A percentile compares a stretch with the other conserved stretches of the same genome.
Evolutionary conservation across 2,113 vertebrate genomes (phyloP).

Genomic region (Upupa epops): DNA sequence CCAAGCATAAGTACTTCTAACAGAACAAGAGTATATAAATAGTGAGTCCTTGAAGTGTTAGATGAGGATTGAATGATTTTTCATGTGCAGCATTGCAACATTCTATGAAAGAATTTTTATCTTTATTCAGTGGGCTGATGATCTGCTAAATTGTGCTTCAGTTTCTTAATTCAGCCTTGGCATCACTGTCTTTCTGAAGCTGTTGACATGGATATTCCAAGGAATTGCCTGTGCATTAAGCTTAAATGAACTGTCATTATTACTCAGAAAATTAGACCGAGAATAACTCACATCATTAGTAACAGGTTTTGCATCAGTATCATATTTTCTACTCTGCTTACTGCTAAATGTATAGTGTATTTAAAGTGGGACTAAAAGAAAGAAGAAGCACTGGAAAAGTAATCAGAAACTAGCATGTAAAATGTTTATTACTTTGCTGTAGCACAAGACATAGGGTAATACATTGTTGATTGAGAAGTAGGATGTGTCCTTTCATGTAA

Average conservation of each 20-base stretch:
- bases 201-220: constrained; percentile 39
- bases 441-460: background rate
- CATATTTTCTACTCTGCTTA: constrained; percentile 73
- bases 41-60: constrained; percentile 13
- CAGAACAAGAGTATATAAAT: background rate
- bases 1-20: background rate
- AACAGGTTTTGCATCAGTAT: constrained; percentile 48
- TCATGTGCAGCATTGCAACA: background rate
- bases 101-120: constrained; percentile 32
- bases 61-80: constrained; percentile 43
- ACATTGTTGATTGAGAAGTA: background rate
- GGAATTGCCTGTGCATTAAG: constrained; percentile 65
- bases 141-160: constrained; percentile 45
- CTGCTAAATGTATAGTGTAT: constrained; percentile 69
- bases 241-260: constrained; percentile 73
- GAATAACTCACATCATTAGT: constrained; percentile 55
- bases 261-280: constrained; percentile 65
- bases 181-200: constrained; percentile 54
- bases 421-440: background rate
- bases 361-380: constrained; percentile 10
- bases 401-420: background rate
- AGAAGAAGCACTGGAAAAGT: background rate
- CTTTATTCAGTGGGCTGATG: constrained; percentile 42
- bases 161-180: constrained; percentile 29
- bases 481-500: background rate